Conservation (phyloP, 2,113 vertebrate species). For the Cyphomyrus plagiostoma region DNA sequence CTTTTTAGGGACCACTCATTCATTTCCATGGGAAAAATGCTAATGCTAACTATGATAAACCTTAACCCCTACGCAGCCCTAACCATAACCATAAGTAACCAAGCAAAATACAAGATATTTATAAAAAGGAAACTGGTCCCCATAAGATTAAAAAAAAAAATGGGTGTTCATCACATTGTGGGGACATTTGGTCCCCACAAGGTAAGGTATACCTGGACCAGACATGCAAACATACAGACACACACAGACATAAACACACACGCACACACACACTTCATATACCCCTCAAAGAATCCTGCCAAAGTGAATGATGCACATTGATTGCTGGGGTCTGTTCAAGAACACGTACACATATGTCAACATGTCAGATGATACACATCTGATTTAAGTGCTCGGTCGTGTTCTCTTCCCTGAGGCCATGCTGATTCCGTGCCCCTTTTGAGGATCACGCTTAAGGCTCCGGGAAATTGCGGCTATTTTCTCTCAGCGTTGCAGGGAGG, state of each 20-base stretch:
- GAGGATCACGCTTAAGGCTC: neutral
- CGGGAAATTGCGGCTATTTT: neutral
- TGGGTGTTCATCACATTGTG: no score
- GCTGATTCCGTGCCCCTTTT: neutral
- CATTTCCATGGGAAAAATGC: no score
- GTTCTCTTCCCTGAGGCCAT: neutral
- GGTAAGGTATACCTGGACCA: neutral
- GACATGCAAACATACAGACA: neutral
- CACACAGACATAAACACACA: no score
- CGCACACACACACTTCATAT: neutral
- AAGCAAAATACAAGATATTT: no score
- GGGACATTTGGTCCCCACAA: no score
- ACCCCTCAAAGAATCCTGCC: neutral
- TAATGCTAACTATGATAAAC: no score
- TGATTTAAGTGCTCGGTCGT: neutral
- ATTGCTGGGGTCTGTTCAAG: neutral
- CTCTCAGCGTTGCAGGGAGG: neutral
- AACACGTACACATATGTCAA: neutral
- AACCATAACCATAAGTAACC: no score
- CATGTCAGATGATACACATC: neutral
- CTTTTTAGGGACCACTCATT: no score
- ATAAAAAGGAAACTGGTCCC: neutral
- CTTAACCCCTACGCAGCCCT: no score
- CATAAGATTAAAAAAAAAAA: neutral
- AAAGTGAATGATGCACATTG: neutral